Evolutionary conservation across 2,888 invertebrate species (phyloP).

Genomic region (Escarpia spicata): DNA sequence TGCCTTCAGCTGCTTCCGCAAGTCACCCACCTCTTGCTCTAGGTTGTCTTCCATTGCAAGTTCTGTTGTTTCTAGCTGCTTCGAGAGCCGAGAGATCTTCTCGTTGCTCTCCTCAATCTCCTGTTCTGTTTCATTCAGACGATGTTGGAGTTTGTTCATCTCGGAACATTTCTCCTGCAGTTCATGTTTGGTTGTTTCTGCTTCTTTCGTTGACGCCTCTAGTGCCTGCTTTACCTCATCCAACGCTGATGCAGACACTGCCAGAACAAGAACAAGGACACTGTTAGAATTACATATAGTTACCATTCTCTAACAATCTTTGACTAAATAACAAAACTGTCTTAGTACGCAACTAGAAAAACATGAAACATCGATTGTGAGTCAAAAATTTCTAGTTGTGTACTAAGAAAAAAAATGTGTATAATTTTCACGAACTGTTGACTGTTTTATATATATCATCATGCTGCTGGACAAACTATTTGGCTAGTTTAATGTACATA

Average conservation of each 20-base stretch:
- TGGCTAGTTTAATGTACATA: no score
- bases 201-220: not conserved
- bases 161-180: conserved; percentile 26
- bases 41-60: not conserved
- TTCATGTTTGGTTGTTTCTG: not conserved
- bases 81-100: not conserved
- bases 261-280: not conserved
- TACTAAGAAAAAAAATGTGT: no score
- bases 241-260: not conserved
- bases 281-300: not conserved
- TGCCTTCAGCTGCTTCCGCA: conserved; percentile 28
- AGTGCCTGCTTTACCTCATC: not conserved
- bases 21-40: not conserved
- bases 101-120: not conserved
- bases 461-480: no score
- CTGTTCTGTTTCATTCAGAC: conserved; percentile 24
- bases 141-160: not conserved
- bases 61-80: conserved; percentile 26
- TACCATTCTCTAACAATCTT: not conserved
- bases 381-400: no score
- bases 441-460: no score
- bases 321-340: not conserved
- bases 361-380: no score
- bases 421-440: no score
- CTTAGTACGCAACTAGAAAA: no score